Evolutionary conservation across 2,888 invertebrate species (phyloP), one percentile per base, ranked within the genome.

Genomic region (Pterobdella sp.): DNA sequence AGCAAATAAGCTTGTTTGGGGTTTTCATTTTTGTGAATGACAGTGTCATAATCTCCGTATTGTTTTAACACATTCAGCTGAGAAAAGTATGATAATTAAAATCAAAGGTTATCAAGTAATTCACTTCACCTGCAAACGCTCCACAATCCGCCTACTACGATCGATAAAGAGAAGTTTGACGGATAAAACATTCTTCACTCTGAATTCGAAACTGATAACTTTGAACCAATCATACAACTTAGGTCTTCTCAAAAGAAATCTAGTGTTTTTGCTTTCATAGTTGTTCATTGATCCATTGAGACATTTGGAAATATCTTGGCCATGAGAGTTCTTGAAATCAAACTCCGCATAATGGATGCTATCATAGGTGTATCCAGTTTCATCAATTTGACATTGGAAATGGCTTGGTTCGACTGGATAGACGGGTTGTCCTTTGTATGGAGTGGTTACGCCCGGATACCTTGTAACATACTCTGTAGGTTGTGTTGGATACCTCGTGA

Each of bases 101-200:
- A 42, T 42, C 7, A 22, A 22, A 7, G 7, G 10, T 42, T 22
- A 22, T 42, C 49, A 42, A 22, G 22, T 14, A 14, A 42, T 42
- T 42, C 22, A 42, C 22, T 42, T 22, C 22, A 68, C 32, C 70
- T 52, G 26, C 31, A 18, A 52, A n/a, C 52, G 31, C 4, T 49
- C 32, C 26, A 49, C 29, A 42, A 42, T 42, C 49, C 22, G 7
- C 22, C 49, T 42, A 42, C 22, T 7, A 14, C 22, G 10, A 29
- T 70, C 70, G 29, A 26, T 31, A 31, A 70, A 70, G 32, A 34
- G 18, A 22, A 70, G 42, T n/a, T 70, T 49, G 18, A 70, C 70
- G 1, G 32, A 22, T 10, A n/a, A 32, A 35, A 37, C 70, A 70
- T 29, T 32, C n/a, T 49, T 49, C 18, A 56, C 34, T 14, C 52